Evolutionary conservation across 2,797 vertebrate genomes (phyloP).

Genomic region (Acanthurus tractus): DNA sequence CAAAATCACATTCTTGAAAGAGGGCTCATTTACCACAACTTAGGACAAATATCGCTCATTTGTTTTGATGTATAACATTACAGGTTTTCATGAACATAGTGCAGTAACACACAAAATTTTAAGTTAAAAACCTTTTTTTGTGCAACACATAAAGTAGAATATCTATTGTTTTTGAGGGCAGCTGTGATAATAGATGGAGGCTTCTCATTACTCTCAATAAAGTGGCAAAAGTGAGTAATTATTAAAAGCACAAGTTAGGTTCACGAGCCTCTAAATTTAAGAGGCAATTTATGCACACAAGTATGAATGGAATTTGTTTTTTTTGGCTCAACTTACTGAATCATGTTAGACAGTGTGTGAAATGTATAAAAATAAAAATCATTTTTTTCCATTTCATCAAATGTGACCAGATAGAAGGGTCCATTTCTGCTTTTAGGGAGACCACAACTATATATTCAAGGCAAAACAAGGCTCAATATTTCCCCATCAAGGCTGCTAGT

Average conservation of each 20-base stretch:
- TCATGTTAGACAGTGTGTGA: background rate
- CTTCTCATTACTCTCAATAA: background rate
- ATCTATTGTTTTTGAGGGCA: background rate
- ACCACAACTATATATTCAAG: background rate
- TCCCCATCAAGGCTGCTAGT: background rate
- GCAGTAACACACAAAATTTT: too few relatives aligned
- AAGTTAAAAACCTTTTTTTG: background rate
- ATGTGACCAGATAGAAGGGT: too few relatives aligned
- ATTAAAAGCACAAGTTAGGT: background rate
- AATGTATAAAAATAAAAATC: too few relatives aligned
- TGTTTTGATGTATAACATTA: too few relatives aligned
- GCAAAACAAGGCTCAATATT: background rate
- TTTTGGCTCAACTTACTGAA: background rate
- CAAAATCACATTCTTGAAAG: background rate
- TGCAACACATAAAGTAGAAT: background rate
- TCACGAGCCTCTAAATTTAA: background rate
- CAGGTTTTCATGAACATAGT: too few relatives aligned
- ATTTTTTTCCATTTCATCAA: slow-evolving; percentile 9
- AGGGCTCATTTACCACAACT: too few relatives aligned
- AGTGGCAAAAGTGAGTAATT: background rate
- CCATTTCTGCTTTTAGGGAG: slow-evolving; percentile 21
- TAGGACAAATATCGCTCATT: too few relatives aligned
- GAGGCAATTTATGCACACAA: background rate
- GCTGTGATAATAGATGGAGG: background rate
- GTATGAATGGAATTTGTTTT: background rate